phyloP scores from a whole-genome alignment of 1,140 invertebrate genomes.

The Hyles euphorbiae region DNA sequence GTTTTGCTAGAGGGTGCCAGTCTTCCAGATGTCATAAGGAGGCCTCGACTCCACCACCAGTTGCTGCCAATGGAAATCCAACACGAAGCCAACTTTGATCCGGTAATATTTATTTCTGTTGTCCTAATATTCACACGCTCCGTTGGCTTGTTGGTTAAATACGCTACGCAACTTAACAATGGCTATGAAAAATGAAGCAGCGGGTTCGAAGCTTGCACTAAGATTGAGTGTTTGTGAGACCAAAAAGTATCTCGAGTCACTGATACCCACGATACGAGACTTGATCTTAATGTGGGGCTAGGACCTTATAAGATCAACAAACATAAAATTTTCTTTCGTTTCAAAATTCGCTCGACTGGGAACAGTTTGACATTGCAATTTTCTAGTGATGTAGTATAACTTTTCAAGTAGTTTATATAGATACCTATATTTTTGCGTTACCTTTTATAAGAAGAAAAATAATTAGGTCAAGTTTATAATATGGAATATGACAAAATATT shows the following conservation, averaged over 20 bases:
- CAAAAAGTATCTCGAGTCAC: too few species aligned
- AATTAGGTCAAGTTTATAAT: too few species aligned
- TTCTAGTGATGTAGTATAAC: too few species aligned
- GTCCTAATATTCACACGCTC: not conserved
- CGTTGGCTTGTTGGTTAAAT: not conserved
- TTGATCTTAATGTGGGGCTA: too few species aligned
- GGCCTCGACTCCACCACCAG: slow-evolving; percentile 94
- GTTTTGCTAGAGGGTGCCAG: slow-evolving; percentile 83
- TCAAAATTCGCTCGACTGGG: not conserved
- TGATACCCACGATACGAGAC: too few species aligned
- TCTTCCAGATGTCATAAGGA: slow-evolving; percentile 88
- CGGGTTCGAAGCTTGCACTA: not conserved
- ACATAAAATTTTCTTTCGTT: not conserved
- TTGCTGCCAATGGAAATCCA: slow-evolving; percentile 88
- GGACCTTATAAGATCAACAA: not conserved
- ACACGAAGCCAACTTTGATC: slow-evolving; percentile 81
- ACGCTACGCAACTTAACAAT: not conserved
- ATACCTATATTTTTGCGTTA: too few species aligned
- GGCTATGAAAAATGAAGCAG: not conserved
- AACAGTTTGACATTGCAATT: not conserved
- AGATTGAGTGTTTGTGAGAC: not conserved
- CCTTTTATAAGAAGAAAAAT: too few species aligned
- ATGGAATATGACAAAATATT: too few species aligned
- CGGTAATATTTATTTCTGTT: slow-evolving; percentile 31
- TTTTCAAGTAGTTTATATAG: not conserved